Evolutionary conservation across 1,140 invertebrate genomes (phyloP), one percentile per base, ranked within the genome.

Genomic region (Holcopasites calliopsidis): DNA sequence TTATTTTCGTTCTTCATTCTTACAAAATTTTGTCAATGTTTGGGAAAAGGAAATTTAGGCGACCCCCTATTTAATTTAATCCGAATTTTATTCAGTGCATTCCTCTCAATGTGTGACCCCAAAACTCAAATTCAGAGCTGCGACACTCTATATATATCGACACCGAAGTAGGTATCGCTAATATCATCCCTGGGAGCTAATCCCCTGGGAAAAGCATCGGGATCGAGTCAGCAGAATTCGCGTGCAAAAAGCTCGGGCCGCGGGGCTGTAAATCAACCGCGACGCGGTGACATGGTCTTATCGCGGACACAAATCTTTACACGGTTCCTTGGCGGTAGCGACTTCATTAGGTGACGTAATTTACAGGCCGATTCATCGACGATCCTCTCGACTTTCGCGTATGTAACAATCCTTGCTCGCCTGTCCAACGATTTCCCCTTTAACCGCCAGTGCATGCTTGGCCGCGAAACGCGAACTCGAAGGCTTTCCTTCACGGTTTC

Each of bases 261-360:
- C 57, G 73, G 76, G 79, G 79, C 70, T 81, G 80, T 88, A 88
- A 88, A 88, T 89, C 87, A 86, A 57, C 61, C 65, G 21, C 54
- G 38, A 68, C 68, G 80, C 76, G 65, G 70, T 77, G 57, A 68
- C 75, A 69, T 64, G 16, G 72, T 66, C 74, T 80, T 68, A 75
- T 79, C 77, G 79, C 28, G 52, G 44, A 76, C 52, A 77, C 85
- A 82, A 86, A 87, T 87, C 85, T 83, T 42, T 70, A 65, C 71
- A 75, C 68, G 52, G 74, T 74, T 80, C 79, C 81, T 87, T 78
- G 83, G 66, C 76, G 84, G 82, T 82, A 86, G 85, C 86, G 84
- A 87, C 85, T 89, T 89, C 86, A 87, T 89, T 89, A 88, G 82
- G 75, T 73, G 83, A 78, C 77, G 76, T 88, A 87, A 89, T 89